phyloP scores from a whole-genome alignment of 1,140 invertebrate species.

The Drosophila kikkawai region DNA sequence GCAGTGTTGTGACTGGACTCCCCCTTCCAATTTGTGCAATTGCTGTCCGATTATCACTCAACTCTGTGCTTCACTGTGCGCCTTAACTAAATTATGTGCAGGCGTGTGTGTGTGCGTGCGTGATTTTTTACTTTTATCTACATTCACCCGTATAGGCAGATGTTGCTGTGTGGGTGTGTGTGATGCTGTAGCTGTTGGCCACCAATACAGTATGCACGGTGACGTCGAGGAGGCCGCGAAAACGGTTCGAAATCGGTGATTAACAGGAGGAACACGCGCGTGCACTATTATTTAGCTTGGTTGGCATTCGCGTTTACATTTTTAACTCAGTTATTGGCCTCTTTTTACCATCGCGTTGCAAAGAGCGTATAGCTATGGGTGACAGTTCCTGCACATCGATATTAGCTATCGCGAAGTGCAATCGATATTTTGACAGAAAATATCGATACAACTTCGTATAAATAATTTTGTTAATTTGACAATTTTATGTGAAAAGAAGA shows the following conservation, averaged over 20 bases:
- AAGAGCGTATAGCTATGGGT: slow-evolving; percentile 18
- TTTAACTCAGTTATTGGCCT: slow-evolving; percentile 67
- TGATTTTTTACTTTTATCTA: slow-evolving; percentile 66
- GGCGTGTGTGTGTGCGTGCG: slow-evolving; percentile 55
- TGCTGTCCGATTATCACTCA: slow-evolving; percentile 30
- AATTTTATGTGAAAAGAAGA: background rate
- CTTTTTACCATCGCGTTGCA: slow-evolving; percentile 52
- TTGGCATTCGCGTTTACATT: slow-evolving; percentile 62
- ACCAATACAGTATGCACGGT: slow-evolving; percentile 53
- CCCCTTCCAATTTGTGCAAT: slow-evolving; percentile 53
- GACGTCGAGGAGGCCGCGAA: slow-evolving; percentile 18
- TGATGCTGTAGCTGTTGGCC: slow-evolving; percentile 69
- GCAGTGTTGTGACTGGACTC: slow-evolving; percentile 26
- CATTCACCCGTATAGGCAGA: slow-evolving; percentile 38
- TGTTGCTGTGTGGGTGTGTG: slow-evolving; percentile 53
- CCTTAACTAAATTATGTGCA: slow-evolving; percentile 74
- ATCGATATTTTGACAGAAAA: background rate
- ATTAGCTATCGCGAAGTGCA: no score
- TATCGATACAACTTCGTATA: background rate
- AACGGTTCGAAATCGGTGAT: slow-evolving; percentile 54
- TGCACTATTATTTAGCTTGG: slow-evolving; percentile 54
- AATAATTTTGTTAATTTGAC: background rate
- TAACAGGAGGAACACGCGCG: slow-evolving; percentile 41
- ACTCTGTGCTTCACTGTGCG: slow-evolving; percentile 41
- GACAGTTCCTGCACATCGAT: slow-evolving; percentile 10